Base-by-base conservation (phyloP, 2,797 vertebrate species). In the Alosa sapidissima region DNA sequence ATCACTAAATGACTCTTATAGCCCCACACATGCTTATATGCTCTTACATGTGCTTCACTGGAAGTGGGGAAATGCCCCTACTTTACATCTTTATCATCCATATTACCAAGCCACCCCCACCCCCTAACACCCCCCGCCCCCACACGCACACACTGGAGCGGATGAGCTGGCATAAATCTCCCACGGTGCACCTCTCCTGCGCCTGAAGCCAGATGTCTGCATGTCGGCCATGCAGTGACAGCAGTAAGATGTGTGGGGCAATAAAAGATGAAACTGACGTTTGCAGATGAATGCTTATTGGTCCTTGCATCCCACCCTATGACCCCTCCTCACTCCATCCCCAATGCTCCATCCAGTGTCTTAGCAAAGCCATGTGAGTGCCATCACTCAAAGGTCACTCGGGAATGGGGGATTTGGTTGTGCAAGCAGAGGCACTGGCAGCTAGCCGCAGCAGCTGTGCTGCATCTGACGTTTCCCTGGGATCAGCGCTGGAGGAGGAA, bases 171-270 rank as follows among this genome's bases (percentile, higher is more conserved):
- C 68, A 75, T 75, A 75, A 75, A 75, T 75, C 68, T 75, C 68
- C 33, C 68, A 75, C 36, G 11, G 68, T 75, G 68, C 68, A 72
- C 33, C 68, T 75, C 68, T 75, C 33, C 36, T 75, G 68, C 33
- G 11, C 68, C 68, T 10, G 36, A 82, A 84, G 49, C 72, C 72
- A 84, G 83, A 89, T 87, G 86, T 89, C 83, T 85, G 81, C 51
- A 75, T 81, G 81, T 81, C 60, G 83, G 84, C 68, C 82, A 82
- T 62, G 55, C 7, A 8, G 48, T 78, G 75, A 86, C 85, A 88
- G 86, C 65, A 55, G 65, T 58, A 84, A 86, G 85, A 87, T 8
- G 5, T 83, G 81, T 87, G 78, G 55, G 83, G 82, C 83, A 85
- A 84, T 84, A 87, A 85, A 85, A 87, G 45, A 60, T 33, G 1